Base-by-base conservation (phyloP, 2,797 vertebrate genomes). In the Alca torda region DNA sequence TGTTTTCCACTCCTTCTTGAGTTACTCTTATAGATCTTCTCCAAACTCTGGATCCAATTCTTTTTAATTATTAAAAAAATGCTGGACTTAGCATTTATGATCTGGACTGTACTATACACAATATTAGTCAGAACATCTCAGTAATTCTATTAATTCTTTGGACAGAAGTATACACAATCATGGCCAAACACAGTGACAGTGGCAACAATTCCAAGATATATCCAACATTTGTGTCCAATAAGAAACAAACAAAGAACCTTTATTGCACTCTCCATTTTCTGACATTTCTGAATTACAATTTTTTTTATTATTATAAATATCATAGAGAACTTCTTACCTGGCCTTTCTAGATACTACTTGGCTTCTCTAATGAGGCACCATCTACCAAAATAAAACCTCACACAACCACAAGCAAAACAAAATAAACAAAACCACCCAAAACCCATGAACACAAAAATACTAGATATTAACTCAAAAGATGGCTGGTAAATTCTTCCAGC, bases 81-180 rank as follows among this genome's bases (percentile, higher is more conserved):
- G 7, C 12, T 76, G 43, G 54, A 31, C 57, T 92, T 59, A 12
- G 39, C 39, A 41, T 11, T 41, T 41, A 41, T 41, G 39, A 41
- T 41, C 39, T 41, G 39, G 39, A 41, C 39, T 63, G 33, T 25
- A 56, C 46, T 50, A 78, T 6, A 60, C 14, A 64, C 11, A 81
- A 1, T 48, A 78, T 77, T 17, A 61, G 25, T 67, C 25, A 82
- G 18, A 72, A 4, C 13, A 59, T 17, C 50, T 72, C 69, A 43
- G 11, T 63, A 81, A 35, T 78, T 61, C 28, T 68, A 12, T 43
- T 81, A 87, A 39, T 69, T 91, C 21, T 69, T 48, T 31, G 30
- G 24, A 35, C 2, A 65, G 9, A 75, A 86, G 11, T 20, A 56
- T 31, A 46, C 1, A 1, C 30, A 65, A 68, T 0, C 0, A 69